Evolutionary conservation across 2,888 invertebrate genomes (phyloP).

Genomic region (Prosopocoilus inquinatus): DNA sequence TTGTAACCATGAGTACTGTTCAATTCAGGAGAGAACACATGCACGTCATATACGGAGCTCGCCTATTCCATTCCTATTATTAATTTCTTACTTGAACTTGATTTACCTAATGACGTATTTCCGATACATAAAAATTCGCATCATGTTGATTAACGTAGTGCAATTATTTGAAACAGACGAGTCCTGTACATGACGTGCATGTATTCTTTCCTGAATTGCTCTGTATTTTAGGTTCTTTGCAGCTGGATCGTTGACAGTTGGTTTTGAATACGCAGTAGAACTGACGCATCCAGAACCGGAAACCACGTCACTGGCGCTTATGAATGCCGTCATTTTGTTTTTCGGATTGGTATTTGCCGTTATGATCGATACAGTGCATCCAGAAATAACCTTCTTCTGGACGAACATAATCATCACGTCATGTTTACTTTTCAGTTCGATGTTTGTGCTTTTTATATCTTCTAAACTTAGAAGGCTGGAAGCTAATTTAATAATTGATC

Average conservation of each 20-base stretch:
- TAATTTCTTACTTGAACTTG: slow-evolving; percentile 5
- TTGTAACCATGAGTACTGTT: neutral
- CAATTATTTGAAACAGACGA: too few species aligned
- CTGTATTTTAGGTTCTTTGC: slow-evolving; percentile 88
- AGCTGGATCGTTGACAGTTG: slow-evolving; percentile 93
- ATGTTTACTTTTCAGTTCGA: neutral
- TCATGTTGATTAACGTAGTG: too few species aligned
- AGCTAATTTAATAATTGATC: slow-evolving; percentile 1
- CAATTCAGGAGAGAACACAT: too few species aligned
- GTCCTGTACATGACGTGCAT: too few species aligned
- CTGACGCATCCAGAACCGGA: slow-evolving; percentile 94
- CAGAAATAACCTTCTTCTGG: slow-evolving; percentile 27
- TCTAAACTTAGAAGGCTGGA: slow-evolving; percentile 5
- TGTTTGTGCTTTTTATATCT: slow-evolving; percentile 4
- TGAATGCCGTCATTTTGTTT: slow-evolving; percentile 69
- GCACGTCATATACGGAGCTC: neutral
- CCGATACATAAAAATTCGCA: too few species aligned
- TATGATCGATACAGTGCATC: slow-evolving; percentile 29
- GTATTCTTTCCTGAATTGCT: too few species aligned
- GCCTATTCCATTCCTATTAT: neutral
- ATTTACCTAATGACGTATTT: too few species aligned
- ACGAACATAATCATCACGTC: slow-evolving; percentile 27
- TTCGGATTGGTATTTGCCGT: slow-evolving; percentile 35
- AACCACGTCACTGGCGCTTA: slow-evolving; percentile 87
- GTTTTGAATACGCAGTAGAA: slow-evolving; percentile 95